Base-by-base conservation (phyloP, 2,888 invertebrate species). In the Rosalia funebris region DNA sequence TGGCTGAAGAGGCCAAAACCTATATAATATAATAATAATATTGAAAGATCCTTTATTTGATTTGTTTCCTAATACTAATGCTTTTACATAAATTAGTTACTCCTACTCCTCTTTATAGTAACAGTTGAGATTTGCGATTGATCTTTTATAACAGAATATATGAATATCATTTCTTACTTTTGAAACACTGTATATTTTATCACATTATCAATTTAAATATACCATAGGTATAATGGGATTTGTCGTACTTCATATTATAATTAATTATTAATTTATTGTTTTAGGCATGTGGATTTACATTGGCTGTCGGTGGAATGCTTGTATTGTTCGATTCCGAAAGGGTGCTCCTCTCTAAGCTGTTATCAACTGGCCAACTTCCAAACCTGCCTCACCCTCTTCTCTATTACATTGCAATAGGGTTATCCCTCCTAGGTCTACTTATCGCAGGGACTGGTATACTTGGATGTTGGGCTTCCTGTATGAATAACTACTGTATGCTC, bases 401-500 rank as follows among this genome's bases (percentile, higher is more conserved):
- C 71, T 90, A 92, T 76, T 93, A 93, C 75, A 83, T 91, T 4
- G 88, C 91, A 0, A 83, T 93, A 46, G 89, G 87, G 1, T 79
- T 91, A 47, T 84, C 91, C n/a, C 84, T 85, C 0, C 83, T 89
- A 0, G 93, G 93, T 0, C 83, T 92, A 53, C 79, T 88, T 31
- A 85, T 91, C 48, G 87, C 90, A 53, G 83, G 88, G 3, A 86
- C 88, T 0, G 88, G 91, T 1, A 87, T 92, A 42, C 80, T 92
- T 14, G 93, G 93, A 45, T 93, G 91, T 79, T 93, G 92, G 92
- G 91, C 91, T 0, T 88, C 90, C 0, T 91, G 91, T 73, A 84
- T 91, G 71, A 88, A 89, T 66, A 91, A 89, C 71, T 91, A 90
- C 73, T 88, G 88, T 69, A 86, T 91, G 65, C 83, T 92, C n/a